These are phyloP conservation scores for Drosophila vallismaia DNA, from an alignment of 2,888 invertebrate species.

Conservation along the genomic window DNA sequence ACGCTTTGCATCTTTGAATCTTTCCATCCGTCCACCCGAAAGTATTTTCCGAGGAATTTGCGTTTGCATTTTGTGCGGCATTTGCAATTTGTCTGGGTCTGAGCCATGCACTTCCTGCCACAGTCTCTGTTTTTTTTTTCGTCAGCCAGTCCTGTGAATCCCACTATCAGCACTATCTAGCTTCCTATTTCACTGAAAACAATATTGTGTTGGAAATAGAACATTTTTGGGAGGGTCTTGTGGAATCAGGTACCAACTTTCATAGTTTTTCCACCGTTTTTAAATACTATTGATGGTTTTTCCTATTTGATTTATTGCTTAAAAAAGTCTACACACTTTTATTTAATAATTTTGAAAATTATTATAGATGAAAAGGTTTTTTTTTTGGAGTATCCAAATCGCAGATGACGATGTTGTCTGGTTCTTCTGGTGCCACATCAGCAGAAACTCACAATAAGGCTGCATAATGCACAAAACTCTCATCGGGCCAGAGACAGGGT, in stretches of 20 bases:
- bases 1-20: conserved; percentile 7
- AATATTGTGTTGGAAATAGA: background rate
- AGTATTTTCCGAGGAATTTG: conserved; percentile 52
- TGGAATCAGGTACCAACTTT: too few species aligned
- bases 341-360: background rate
- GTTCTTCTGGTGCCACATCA: conserved; percentile 41
- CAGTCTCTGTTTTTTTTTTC: background rate
- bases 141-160: background rate
- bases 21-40: conserved; percentile 12
- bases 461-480: conserved; percentile 51
- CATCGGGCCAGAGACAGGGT: background rate
- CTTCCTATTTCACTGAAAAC: background rate
- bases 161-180: conserved; percentile 2
- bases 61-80: conserved; percentile 57
- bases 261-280: background rate
- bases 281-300: background rate
- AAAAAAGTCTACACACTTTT: too few species aligned
- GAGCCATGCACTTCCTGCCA: background rate
- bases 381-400: conserved; percentile 20
- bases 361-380: background rate
- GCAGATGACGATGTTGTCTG: conserved; percentile 26
- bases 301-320: too few species aligned
- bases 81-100: conserved; percentile 51
- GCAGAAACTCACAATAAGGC: conserved; percentile 54
- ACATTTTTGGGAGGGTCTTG: background rate